A percentile compares a stretch with the other conserved stretches of the same genome.
phyloP scores from a whole-genome alignment of 2,797 vertebrate species.

The Steatocranus sp. region DNA sequence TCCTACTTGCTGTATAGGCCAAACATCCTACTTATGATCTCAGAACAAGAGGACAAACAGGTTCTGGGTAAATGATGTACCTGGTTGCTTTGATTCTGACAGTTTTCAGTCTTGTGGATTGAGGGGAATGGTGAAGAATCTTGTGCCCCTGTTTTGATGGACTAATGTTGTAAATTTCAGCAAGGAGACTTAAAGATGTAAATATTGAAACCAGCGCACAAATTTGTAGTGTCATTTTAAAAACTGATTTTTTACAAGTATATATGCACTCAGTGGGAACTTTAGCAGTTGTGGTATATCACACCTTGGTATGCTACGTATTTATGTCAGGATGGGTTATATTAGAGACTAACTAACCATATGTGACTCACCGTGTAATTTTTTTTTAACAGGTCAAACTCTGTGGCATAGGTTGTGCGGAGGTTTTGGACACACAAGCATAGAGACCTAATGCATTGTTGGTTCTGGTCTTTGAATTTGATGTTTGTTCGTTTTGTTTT shows the following conservation, averaged over 20 bases:
- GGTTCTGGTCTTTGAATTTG: not conserved
- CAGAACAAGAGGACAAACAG: not conserved
- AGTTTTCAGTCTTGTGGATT: not conserved
- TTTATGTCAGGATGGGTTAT: not conserved
- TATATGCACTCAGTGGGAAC: fast-evolving
- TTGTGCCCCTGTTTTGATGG: not conserved
- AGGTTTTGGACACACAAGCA: not conserved
- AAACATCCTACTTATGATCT: too few species aligned
- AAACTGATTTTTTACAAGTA: not conserved
- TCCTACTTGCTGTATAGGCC: fast-evolving
- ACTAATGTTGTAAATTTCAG: not conserved
- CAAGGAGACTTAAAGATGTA: not conserved
- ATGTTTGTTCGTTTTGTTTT: not conserved
- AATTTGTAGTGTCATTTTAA: not conserved
- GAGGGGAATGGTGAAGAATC: not conserved
- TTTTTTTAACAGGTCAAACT: not conserved
- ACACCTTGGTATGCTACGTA: not conserved
- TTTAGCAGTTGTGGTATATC: fast-evolving
- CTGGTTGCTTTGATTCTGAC: not conserved
- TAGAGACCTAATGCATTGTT: not conserved
- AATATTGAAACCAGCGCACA: not conserved
- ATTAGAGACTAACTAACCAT: not conserved
- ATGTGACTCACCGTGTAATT: not conserved
- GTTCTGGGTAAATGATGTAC: not conserved
- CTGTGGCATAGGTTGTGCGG: fast-evolving